These are phyloP conservation scores for Synodontis membranacea DNA, from an alignment of 2,113 vertebrate species.

Conservation along the genomic window DNA sequence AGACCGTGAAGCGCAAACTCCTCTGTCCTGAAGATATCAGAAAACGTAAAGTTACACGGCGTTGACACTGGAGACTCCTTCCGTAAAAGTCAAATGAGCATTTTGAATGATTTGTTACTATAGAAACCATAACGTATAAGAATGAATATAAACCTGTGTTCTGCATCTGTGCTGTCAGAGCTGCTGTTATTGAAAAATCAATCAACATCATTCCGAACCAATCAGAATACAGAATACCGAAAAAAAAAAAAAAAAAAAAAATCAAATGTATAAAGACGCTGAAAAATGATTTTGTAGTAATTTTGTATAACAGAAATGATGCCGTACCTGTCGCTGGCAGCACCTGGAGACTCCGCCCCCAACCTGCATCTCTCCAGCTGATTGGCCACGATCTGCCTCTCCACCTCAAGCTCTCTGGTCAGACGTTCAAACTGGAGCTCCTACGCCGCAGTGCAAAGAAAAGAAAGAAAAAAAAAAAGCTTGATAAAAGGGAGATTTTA, in stretches of 20 bases:
- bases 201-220: neutral
- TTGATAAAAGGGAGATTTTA: slow-evolving; percentile 7
- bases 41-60: neutral
- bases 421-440: slow-evolving; percentile 98
- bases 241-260: neutral
- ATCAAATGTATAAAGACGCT: neutral
- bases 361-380: slow-evolving; percentile 99
- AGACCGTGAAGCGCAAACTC: no score
- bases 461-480: neutral
- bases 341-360: slow-evolving; percentile 92
- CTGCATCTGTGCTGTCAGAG: neutral
- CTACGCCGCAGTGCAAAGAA: slow-evolving; percentile 68
- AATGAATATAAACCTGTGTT: neutral
- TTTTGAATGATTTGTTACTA: neutral
- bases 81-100: neutral
- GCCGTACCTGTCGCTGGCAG: slow-evolving; percentile 93
- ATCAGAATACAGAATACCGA: neutral
- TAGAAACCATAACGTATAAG: neutral
- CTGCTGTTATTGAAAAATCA: neutral
- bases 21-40: neutral
- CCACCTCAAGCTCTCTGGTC: slow-evolving; percentile 97
- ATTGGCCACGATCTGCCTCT: slow-evolving; percentile 98
- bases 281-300: neutral
- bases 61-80: neutral
- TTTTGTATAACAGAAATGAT: slow-evolving; percentile 10